Evolutionary conservation across 2,888 invertebrate genomes (phyloP), one percentile per base, ranked within the genome.

Genomic region (Diaperis boleti): DNA sequence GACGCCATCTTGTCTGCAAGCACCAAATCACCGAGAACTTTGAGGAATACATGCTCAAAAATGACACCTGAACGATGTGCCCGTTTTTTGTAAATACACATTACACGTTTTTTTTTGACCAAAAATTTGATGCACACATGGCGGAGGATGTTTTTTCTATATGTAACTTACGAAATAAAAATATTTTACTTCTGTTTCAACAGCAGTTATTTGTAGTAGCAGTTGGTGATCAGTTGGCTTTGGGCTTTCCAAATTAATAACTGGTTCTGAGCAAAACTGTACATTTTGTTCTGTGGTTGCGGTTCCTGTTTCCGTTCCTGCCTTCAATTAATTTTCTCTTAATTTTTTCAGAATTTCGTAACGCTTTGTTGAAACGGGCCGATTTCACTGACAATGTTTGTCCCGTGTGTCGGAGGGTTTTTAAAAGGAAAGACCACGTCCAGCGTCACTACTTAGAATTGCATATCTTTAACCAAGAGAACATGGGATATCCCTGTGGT

Each of bases 371-470:
- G 57, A 71, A 62, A 65, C 45, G 60, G 14, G 67, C 71, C 18
- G 29, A 33, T 14, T 73, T 74, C 52, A 11, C 59, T 8, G 66
- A 72, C 41, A 74, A 74, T 63, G 62, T 62, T 1, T 77, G 77
- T 56, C 74, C 73, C n/a, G 55, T 73, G 45, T 80, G 79, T 62
- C 64, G 37, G 22, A 74, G 72, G 45, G 66, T 64, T 6, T 79
- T 78, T 59, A 76, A 76, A 45, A 67, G 77, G 35, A 79, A 78
- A 50, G 74, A 76, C 50, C 75, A 77, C 41, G 69, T 72, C 7
- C 70, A 70, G 31, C 55, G 70, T 1, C 70, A 70, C 59, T 70
- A 66, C 54, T 47, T 70, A 18, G 70, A 70, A 49, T 45, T 62
- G 39, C 70, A 70, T 39, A 60, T 72, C 31, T 70, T 66, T 17